Evolutionary conservation across 2,797 vertebrate species (phyloP).

Genomic region (Antennarius maculatus): DNA sequence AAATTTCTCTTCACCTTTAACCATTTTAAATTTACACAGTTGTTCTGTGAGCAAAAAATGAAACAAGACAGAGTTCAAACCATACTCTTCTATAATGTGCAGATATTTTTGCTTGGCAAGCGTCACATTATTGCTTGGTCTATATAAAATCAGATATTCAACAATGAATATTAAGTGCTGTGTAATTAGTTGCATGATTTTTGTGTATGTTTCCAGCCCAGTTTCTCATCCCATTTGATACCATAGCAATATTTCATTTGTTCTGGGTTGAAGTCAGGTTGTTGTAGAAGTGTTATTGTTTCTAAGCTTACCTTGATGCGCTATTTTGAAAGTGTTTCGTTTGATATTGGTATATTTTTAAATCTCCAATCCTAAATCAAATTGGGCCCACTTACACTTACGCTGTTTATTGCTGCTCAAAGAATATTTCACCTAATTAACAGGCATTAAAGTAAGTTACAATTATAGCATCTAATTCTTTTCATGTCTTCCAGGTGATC

Average conservation of each 20-base stretch:
- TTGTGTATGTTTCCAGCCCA: not conserved
- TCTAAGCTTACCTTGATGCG: not conserved
- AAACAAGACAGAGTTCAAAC: not conserved
- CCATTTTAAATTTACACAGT: no score
- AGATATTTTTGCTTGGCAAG: no score
- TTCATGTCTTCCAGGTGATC: slow-evolving; percentile 63
- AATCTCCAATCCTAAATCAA: not conserved
- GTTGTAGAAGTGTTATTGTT: not conserved
- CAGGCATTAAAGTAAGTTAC: no score
- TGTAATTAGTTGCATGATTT: not conserved
- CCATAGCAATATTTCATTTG: not conserved
- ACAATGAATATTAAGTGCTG: no score
- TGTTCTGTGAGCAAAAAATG: no score
- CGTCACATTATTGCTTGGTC: no score
- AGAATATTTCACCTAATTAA: not conserved
- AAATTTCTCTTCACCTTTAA: no score
- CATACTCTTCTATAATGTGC: no score
- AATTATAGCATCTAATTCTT: not conserved
- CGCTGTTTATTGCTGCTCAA: not conserved
- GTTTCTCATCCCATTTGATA: not conserved
- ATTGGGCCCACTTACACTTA: not conserved
- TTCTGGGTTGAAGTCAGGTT: not conserved
- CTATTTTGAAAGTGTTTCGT: no score
- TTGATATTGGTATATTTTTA: no score
- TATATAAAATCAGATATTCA: no score